phyloP scores from a whole-genome alignment of 2,888 invertebrate genomes.

The Seladonia tumulorum region DNA sequence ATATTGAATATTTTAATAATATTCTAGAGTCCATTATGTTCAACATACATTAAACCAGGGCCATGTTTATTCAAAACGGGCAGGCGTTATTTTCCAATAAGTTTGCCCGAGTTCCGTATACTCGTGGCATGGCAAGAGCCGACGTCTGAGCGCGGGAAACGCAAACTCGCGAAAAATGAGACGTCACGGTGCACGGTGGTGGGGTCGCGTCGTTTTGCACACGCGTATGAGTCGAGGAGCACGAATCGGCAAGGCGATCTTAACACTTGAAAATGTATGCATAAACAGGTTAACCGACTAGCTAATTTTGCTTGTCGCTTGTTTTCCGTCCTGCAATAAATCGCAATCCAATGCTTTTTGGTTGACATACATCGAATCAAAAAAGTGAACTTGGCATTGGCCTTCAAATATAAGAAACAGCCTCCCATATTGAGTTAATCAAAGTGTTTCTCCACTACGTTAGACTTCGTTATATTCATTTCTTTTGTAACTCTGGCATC shows the following conservation, averaged over 20 bases:
- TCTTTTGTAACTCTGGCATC: too few relatives aligned
- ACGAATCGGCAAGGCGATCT: neutral
- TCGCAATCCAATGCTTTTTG: neutral
- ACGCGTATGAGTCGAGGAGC: slow-evolving; percentile 40
- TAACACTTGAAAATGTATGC: neutral
- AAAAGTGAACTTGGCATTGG: too few relatives aligned
- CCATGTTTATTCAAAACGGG: neutral
- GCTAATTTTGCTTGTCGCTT: neutral
- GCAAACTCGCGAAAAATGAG: slow-evolving; percentile 71
- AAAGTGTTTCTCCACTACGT: too few relatives aligned
- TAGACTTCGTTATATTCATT: too few relatives aligned
- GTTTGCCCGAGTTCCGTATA: neutral
- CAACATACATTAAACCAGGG: neutral
- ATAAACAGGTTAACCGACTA: neutral
- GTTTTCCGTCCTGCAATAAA: neutral
- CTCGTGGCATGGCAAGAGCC: slow-evolving; percentile 22
- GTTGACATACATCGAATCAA: too few relatives aligned
- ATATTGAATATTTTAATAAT: too few relatives aligned
- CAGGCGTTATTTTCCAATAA: neutral
- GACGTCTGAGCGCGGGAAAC: slow-evolving; percentile 48
- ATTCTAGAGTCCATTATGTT: neutral
- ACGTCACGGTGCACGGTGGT: slow-evolving; percentile 38
- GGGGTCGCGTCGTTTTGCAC: slow-evolving; percentile 39
- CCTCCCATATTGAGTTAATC: too few relatives aligned
- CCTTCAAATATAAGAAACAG: too few relatives aligned